phyloP scores from a whole-genome alignment of 2,888 invertebrate genomes.

The Pemphredon lugubris region DNA sequence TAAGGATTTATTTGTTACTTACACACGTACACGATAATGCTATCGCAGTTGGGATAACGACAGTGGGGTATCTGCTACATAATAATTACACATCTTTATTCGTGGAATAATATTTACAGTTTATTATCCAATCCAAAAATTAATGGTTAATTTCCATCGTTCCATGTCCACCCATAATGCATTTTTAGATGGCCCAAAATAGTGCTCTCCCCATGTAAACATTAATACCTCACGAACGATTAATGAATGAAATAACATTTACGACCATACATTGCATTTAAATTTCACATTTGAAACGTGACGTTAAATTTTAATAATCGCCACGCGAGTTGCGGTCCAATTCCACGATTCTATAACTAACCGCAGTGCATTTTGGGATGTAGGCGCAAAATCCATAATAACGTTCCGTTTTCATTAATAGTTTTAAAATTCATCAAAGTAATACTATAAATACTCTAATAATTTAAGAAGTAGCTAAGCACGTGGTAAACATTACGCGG shows the following conservation, averaged over 20 bases:
- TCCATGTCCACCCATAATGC: constrained; percentile 74
- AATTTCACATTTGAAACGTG: constrained; percentile 37
- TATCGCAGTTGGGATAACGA: no score
- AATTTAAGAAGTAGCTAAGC: constrained; percentile 44
- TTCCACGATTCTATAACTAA: constrained; percentile 65
- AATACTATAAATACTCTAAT: constrained; percentile 50
- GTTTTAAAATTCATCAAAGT: constrained; percentile 35
- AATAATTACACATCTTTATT: constrained; percentile 44
- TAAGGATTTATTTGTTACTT: no score
- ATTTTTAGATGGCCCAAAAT: constrained; percentile 47
- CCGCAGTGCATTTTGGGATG: constrained; percentile 69
- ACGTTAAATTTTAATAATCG: constrained; percentile 59
- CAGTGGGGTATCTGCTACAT: constrained; percentile 5
- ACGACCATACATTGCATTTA: constrained; percentile 7
- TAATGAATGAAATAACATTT: constrained; percentile 30
- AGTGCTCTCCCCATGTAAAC: constrained; percentile 17
- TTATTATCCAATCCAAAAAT: constrained; percentile 65
- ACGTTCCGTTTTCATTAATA: constrained; percentile 38
- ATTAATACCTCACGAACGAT: constrained; percentile 22
- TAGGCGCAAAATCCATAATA: constrained; percentile 72
- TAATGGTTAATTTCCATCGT: constrained; percentile 71
- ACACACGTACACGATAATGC: no score
- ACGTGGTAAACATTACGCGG: constrained; percentile 47
- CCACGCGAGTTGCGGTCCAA: constrained; percentile 62
- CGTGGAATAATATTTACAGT: constrained; percentile 32